These are phyloP conservation scores for Tychaedon coryphoeus DNA, from an alignment of 2,113 vertebrate species.

Conservation along the genomic window DNA sequence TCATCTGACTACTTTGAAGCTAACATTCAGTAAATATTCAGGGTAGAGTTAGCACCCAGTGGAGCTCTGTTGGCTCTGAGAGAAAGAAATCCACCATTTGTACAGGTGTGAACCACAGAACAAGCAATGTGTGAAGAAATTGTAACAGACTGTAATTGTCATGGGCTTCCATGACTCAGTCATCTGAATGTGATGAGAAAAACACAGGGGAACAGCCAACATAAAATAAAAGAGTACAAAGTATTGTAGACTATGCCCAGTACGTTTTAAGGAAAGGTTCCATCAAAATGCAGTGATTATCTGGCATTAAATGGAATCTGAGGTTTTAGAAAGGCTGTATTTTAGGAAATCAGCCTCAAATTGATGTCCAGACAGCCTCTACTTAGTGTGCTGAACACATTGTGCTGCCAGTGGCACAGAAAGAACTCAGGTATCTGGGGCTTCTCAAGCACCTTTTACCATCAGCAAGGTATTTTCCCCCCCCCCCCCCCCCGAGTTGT, in stretches of 20 bases:
- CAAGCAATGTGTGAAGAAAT: background rate
- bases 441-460: background rate
- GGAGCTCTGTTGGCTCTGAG: background rate
- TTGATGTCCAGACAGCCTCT: background rate
- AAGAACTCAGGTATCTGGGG: background rate
- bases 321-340: background rate
- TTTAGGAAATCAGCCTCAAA: background rate
- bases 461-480: background rate
- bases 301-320: background rate
- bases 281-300: background rate
- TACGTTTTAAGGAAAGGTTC: background rate
- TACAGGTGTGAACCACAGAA: background rate
- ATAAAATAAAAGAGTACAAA: background rate
- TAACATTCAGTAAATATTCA: background rate
- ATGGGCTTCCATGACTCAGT: background rate
- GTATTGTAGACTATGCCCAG: fast-evolving
- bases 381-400: background rate
- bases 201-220: background rate
- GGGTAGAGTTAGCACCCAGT: background rate
- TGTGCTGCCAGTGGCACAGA: background rate
- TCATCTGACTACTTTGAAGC: background rate
- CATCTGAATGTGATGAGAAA: background rate
- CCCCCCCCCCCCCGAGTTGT: background rate
- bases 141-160: background rate
- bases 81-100: background rate